Evolutionary conservation across 1,140 invertebrate species (phyloP).

Genomic region (Drosophila suzukii): DNA sequence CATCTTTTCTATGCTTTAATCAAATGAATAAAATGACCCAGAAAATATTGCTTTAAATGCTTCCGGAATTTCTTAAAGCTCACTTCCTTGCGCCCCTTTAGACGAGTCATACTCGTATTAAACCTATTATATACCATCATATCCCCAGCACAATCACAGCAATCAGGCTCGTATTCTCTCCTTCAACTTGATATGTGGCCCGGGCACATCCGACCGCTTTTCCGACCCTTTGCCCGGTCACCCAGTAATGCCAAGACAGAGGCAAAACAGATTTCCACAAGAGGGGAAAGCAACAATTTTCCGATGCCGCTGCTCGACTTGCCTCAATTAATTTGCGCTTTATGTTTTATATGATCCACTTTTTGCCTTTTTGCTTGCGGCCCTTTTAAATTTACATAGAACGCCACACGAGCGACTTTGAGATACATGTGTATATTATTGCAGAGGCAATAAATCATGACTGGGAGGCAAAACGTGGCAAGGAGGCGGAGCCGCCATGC

Average conservation of each 20-base stretch:
- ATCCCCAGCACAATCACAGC: constrained; percentile 34
- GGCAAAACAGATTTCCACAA: constrained; percentile 27
- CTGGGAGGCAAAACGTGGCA: constrained; percentile 13
- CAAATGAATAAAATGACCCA: no score
- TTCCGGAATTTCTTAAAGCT: background rate
- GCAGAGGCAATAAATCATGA: constrained; percentile 67
- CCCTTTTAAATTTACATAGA: constrained; percentile 77
- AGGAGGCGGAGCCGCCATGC: constrained; percentile 12
- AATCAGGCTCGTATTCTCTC: constrained; percentile 37
- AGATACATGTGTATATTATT: constrained; percentile 9
- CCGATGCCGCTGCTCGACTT: constrained; percentile 37
- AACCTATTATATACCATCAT: constrained; percentile 16
- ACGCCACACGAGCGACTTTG: constrained; percentile 7
- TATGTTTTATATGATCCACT: constrained; percentile 72
- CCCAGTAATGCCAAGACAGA: constrained; percentile 28
- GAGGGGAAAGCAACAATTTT: constrained; percentile 47
- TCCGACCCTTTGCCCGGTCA: constrained; percentile 55
- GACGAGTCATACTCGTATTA: background rate
- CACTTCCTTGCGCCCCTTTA: background rate
- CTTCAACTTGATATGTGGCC: constrained; percentile 36
- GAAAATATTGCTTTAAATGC: background rate
- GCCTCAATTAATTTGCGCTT: constrained; percentile 81
- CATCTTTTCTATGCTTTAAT: no score
- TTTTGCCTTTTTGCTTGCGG: constrained; percentile 56
- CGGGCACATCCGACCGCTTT: constrained; percentile 38